Conservation (phyloP, 2,888 invertebrate genomes). For the Therioaphis trifolii region DNA sequence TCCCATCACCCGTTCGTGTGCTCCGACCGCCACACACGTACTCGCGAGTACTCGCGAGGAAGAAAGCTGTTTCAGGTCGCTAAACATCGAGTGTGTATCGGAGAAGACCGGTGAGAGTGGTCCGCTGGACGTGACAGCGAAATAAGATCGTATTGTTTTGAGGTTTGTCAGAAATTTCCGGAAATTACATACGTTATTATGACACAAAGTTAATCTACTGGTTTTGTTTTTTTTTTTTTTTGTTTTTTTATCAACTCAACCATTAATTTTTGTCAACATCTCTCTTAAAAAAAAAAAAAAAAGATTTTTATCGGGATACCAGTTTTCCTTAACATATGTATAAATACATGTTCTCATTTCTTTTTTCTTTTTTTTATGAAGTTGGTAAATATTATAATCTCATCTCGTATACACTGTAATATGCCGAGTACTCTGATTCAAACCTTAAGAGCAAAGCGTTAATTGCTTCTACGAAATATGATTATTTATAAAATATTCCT, state of each 20-base stretch:
- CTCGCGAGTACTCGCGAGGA: neutral
- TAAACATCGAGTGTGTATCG: constrained; percentile 15
- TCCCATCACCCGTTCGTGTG: neutral
- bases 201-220: constrained; percentile 21
- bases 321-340: neutral
- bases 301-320: constrained; percentile 29
- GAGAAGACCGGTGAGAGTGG: constrained; percentile 11
- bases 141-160: constrained; percentile 23
- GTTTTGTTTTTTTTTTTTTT: neutral
- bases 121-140: constrained; percentile 33
- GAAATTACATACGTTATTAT: constrained; percentile 9
- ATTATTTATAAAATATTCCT: no score
- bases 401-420: neutral
- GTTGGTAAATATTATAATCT: constrained; percentile 12
- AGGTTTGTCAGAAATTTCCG: constrained; percentile 12
- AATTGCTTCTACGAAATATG: neutral
- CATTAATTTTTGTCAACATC: constrained; percentile 45
- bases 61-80: constrained; percentile 43
- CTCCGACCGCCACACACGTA: neutral
- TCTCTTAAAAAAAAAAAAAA: neutral
- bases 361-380: neutral
- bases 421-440: neutral
- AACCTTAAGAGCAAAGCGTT: neutral
- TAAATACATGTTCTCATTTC: neutral
- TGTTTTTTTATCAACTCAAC: neutral